A percentile compares a stretch with the other conserved stretches of the same genome.
These are phyloP conservation scores for Meteorus colon DNA, from an alignment of 2,888 invertebrate species.

Conservation along the genomic window DNA sequence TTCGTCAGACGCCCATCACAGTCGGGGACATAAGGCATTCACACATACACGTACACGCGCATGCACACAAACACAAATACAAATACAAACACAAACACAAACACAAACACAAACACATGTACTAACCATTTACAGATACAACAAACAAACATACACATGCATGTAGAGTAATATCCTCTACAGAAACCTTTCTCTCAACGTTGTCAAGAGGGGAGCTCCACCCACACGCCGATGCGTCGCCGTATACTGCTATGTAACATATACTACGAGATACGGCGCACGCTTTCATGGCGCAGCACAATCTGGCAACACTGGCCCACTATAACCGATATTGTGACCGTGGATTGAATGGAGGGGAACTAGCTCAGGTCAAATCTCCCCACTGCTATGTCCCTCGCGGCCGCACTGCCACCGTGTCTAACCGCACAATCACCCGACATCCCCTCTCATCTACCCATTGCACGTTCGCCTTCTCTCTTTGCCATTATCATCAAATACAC, in stretches of 20 bases:
- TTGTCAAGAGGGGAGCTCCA: slow-evolving; percentile 42
- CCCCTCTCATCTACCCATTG: slow-evolving; percentile 17
- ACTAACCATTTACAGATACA: background rate
- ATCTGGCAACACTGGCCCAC: slow-evolving; percentile 71
- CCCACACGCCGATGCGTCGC: slow-evolving; percentile 32
- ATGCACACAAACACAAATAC: background rate
- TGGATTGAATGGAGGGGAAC: slow-evolving; percentile 73
- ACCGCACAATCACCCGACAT: slow-evolving; percentile 34
- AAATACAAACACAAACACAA: background rate
- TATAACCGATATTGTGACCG: slow-evolving; percentile 72
- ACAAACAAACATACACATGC: slow-evolving; percentile 39
- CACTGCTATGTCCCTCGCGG: slow-evolving; percentile 47
- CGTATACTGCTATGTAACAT: background rate
- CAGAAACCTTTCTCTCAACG: slow-evolving; percentile 44
- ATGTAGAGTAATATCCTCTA: slow-evolving; percentile 28
- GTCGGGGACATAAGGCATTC: background rate
- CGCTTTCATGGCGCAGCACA: slow-evolving; percentile 57
- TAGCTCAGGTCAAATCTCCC: slow-evolving; percentile 72
- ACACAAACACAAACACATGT: background rate
- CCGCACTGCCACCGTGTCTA: no score
- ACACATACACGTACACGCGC: background rate
- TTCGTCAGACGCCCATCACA: slow-evolving; percentile 9
- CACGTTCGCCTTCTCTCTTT: slow-evolving; percentile 44
- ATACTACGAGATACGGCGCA: slow-evolving; percentile 36
- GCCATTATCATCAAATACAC: slow-evolving; percentile 33